Percentiles rank a stretch among this genome's conserved stretches.
phyloP scores from a whole-genome alignment of 1,140 invertebrate genomes.

The Drosophila repletoides region DNA sequence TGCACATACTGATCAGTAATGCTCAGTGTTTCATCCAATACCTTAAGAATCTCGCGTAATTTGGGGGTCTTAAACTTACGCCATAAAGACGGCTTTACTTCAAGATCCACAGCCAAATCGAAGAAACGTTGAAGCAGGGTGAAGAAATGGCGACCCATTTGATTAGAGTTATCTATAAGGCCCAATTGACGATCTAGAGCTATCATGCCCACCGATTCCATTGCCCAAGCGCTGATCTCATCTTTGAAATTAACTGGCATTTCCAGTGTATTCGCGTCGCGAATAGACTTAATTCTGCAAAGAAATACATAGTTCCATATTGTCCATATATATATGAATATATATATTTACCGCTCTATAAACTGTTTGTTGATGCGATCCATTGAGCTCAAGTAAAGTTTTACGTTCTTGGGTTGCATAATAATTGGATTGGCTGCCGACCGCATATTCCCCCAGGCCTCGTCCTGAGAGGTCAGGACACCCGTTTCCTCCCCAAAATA shows the following conservation, averaged over 20 bases:
- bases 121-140: slow-evolving; percentile 85
- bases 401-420: slow-evolving; percentile 82
- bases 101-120: slow-evolving; percentile 84
- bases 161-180: slow-evolving; percentile 82
- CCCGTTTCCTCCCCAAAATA: slow-evolving; percentile 37
- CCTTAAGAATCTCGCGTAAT: slow-evolving; percentile 83
- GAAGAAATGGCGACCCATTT: slow-evolving; percentile 85
- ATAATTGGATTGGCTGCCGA: slow-evolving; percentile 81
- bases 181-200: slow-evolving; percentile 87
- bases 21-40: slow-evolving; percentile 4
- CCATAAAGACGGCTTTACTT: slow-evolving; percentile 86
- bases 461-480: slow-evolving; percentile 21
- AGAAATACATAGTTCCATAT: too few species aligned
- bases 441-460: slow-evolving; percentile 43
- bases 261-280: slow-evolving; percentile 83
- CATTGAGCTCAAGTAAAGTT: slow-evolving; percentile 71
- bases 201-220: slow-evolving; percentile 88
- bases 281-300: slow-evolving; percentile 82
- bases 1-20: slow-evolving; percentile 16
- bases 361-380: slow-evolving; percentile 74
- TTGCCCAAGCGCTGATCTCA: slow-evolving; percentile 87
- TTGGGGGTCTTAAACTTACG: slow-evolving; percentile 84
- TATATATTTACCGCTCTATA: slow-evolving; percentile 33
- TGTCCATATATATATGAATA: too few species aligned
- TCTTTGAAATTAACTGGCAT: slow-evolving; percentile 85